Percentiles rank a stretch among this genome's conserved stretches.
Conservation (phyloP, 1,140 invertebrate genomes). For the Drosophila athabasca region DNA sequence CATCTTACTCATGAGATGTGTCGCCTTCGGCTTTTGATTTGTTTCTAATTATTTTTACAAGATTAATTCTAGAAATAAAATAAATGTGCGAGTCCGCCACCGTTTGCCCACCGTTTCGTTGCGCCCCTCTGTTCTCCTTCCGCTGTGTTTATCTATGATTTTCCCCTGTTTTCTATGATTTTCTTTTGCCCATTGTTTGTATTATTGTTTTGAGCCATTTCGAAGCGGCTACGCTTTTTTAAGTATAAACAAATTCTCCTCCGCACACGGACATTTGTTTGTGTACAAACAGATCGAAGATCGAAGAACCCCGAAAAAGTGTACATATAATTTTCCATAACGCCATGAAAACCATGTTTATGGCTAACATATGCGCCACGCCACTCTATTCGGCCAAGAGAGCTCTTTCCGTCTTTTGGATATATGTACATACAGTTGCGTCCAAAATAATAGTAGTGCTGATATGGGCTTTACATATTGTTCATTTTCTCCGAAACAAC, state of each 20-base stretch:
- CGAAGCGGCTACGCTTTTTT: slow-evolving; percentile 53
- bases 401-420: slow-evolving; percentile 13
- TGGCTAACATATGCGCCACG: slow-evolving; percentile 64
- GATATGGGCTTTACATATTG: too few species aligned
- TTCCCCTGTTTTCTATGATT: neutral
- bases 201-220: slow-evolving; percentile 56
- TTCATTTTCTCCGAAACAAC: too few species aligned
- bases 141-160: too few species aligned
- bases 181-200: slow-evolving; percentile 10
- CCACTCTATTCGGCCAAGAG: slow-evolving; percentile 13
- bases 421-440: slow-evolving; percentile 29
- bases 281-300: slow-evolving; percentile 48
- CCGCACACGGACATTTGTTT: slow-evolving; percentile 50
- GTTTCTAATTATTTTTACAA: slow-evolving; percentile 79
- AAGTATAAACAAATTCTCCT: slow-evolving; percentile 68
- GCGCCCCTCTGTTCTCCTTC: too few species aligned
- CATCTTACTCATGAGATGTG: slow-evolving; percentile 64
- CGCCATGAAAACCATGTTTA: slow-evolving; percentile 61
- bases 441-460: too few species aligned
- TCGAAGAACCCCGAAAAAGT: slow-evolving; percentile 8
- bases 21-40: slow-evolving; percentile 56
- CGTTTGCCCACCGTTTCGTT: too few species aligned
- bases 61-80: slow-evolving; percentile 44
- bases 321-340: slow-evolving; percentile 64
- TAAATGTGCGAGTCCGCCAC: neutral